Evolutionary conservation across 2,888 invertebrate species (phyloP).

Genomic region (Ceramica pisi): DNA sequence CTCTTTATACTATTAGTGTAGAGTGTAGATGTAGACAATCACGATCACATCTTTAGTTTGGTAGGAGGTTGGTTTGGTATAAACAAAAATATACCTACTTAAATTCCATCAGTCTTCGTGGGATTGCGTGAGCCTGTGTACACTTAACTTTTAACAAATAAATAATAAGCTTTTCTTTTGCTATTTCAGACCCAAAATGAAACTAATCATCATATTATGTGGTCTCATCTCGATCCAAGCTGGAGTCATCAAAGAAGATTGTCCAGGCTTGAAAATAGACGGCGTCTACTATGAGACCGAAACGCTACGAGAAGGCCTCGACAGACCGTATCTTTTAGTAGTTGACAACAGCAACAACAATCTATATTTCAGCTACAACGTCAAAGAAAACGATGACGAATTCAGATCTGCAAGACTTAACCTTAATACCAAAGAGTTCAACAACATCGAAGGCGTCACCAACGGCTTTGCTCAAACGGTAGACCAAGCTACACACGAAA

Average conservation of each 20-base stretch:
- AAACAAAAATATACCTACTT: not conserved
- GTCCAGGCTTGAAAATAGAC: constrained; percentile 73
- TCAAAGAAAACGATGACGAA: constrained; percentile 69
- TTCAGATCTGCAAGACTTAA: constrained; percentile 78
- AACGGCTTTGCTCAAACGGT: constrained; percentile 83
- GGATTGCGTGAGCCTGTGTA: constrained; percentile 16
- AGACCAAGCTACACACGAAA: constrained; percentile 74
- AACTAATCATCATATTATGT: constrained; percentile 67
- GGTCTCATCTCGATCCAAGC: constrained; percentile 69
- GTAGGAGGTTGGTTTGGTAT: not conserved
- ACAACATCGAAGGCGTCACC: constrained; percentile 72
- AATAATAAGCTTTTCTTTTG: constrained; percentile 3
- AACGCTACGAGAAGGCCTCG: constrained; percentile 73
- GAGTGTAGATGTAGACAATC: too few species aligned
- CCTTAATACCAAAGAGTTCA: constrained; percentile 78
- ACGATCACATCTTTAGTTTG: constrained; percentile 5
- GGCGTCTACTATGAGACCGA: constrained; percentile 75
- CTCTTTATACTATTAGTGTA: too few species aligned
- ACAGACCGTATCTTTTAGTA: constrained; percentile 78
- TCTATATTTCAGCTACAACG: constrained; percentile 81
- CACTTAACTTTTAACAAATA: not conserved
- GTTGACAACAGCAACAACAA: constrained; percentile 78
- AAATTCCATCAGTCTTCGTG: not conserved
- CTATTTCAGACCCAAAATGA: constrained; percentile 71
- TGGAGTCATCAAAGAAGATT: constrained; percentile 71